Conservation (phyloP, 2,113 vertebrate genomes). For the Alaudala cheleensis region DNA sequence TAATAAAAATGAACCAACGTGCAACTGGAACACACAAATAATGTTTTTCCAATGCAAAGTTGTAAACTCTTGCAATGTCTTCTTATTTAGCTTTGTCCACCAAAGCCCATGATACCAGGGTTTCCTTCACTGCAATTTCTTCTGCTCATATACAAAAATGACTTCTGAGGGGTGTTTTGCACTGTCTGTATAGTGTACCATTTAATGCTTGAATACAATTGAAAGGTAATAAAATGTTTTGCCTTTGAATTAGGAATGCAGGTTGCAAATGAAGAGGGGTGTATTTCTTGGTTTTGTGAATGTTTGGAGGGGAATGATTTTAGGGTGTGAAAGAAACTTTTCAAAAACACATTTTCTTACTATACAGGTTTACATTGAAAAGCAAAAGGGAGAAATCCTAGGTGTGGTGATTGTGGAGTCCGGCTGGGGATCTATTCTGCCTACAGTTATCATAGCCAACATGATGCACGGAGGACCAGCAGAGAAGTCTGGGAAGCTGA, state of each 20-base stretch:
- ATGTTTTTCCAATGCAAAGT: background rate
- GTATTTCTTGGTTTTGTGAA: background rate
- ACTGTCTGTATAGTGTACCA: background rate
- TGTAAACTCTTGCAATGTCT: background rate
- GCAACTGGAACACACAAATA: background rate
- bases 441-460: conserved; percentile 97
- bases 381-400: conserved; percentile 94
- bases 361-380: conserved; percentile 91
- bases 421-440: conserved; percentile 97
- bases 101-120: background rate
- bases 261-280: background rate
- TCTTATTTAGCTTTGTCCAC: background rate
- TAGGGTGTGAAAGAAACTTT: background rate
- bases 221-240: background rate
- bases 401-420: conserved; percentile 97
- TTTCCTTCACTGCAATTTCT: background rate
- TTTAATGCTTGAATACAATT: background rate
- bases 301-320: background rate
- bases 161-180: background rate
- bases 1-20: background rate
- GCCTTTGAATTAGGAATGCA: background rate
- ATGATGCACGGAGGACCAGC: conserved; percentile 98
- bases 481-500: conserved; percentile 92
- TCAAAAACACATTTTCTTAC: background rate
- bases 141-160: background rate